Base-by-base conservation (phyloP, 2,113 vertebrate species). In the Shinisaurus crocodilurus region DNA sequence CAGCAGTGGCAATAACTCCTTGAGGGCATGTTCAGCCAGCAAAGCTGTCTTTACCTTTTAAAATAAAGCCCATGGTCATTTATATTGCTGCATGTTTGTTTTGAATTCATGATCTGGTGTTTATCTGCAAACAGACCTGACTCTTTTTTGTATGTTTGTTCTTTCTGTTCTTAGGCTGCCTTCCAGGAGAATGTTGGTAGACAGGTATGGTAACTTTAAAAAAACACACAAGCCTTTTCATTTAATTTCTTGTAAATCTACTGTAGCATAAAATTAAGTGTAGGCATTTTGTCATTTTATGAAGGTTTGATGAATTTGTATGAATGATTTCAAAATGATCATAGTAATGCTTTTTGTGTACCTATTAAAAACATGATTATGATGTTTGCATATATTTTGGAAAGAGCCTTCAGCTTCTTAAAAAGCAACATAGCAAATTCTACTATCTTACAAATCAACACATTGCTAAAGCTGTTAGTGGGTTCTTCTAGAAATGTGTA, bases 121-220 rank as follows among this genome's bases (percentile, higher is more conserved):
- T 96, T 94, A 95, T 97, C 94, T 91, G 82, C 94, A 96, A 95
- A 93, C 96, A 96, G 92, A 94, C 95, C 95, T 95, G 80, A 91
- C 95, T 97, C 57, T 95, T 96, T 96, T 94, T 97, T 92, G 87
- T 94, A 67, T 97, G 94, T 97, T 95, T 98, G 96, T 93, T 97
- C 96, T 97, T 85, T 95, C 83, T 96, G 87, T 86, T 96, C 96
- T 90, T 92, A 99, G 99, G 99, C 99, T 93, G 98, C 99, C 95
- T 99, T 99, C 98, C 99, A 99, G 97, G 99, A 99, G 98, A 99
- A 99, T 97, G 99, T 99, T 92, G 99, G 99, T 95, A 98, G 99
- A 98, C 99, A 99, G 99, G 99, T 99, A 98, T 76, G 93, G 94
- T 95, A 77, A 92, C 97, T 96, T 96, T 87, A 69, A 81, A 87